Base-by-base conservation (phyloP, 2,113 vertebrate species). In the Cranoglanis bouderius region DNA sequence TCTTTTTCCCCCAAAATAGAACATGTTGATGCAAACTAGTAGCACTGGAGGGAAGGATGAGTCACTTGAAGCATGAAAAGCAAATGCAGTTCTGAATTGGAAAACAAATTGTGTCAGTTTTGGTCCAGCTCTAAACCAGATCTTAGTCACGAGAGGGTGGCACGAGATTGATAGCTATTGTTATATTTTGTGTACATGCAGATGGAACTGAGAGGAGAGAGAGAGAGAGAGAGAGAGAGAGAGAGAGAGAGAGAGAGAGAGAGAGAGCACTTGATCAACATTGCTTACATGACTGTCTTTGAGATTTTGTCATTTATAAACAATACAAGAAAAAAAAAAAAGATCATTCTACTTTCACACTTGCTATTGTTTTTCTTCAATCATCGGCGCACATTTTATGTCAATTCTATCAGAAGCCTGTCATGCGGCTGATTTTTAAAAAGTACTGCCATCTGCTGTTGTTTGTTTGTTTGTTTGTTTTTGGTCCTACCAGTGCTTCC, bases 1-100 rank as follows among this genome's bases (percentile, higher is more conserved):
- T 84, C 82, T 75, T 84, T 77, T 61, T 51, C 70, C 57, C 19
- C 72, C 49, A 32, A 81, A 88, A 78, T 70, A 88, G 87, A 59
- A 84, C 55, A 75, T 77, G 82, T 72, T 75, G 63, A 84, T 84
- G 81, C 29, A 70, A 59, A 82, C 53, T 77, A 38, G 72, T 59
- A 78, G 70, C 32, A 53, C 82, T 77, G 82, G 72, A 78, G 70
- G 67, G 82, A 84, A 77, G 67, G 55, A 59, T 88, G 87, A 88
- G 55, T 84, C 82, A 84, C 59, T 84, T 84, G n/a, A 51, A 67
- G 87, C 10, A 80, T 6, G 29, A 53, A 29, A 53, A 80, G 14
- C 67, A 26, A 26, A 83, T 55, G 16, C 26, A 16, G 18, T 46
- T 74, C 46, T 63, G 21, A 38, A 38, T 38, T 19, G 21, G 4